Base-by-base conservation (phyloP, 2,888 invertebrate species). In the Tinea trinotella region DNA sequence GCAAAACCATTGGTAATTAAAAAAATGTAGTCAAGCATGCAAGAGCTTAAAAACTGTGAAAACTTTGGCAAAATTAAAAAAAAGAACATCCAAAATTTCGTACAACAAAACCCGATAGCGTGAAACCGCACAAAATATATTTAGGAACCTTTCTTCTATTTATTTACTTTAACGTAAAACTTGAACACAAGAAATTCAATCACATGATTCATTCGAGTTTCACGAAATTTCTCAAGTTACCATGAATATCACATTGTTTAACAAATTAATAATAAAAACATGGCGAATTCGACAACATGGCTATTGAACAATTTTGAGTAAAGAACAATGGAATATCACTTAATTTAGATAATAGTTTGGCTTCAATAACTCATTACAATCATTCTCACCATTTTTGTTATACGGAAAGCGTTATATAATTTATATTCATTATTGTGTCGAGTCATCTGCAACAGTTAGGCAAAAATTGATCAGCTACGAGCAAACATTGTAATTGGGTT, bases 211-310 rank as follows among this genome's bases (percentile, higher is more conserved):
- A 82, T 71, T 67, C 62, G 59, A 67, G 73, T 75, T 76, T 80
- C 83, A 79, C 80, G 81, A 81, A 74, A 70, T 13, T 68, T 74
- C 73, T 83, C 82, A 66, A 65, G 71, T 82, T 76, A 72, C 83
- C 66, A 66, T 71, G 70, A 71, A 73, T n/a, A n/a, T 73, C 75
- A 72, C 70, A 78, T 75, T 80, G 79, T 77, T 74, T 79, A 77
- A 82, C 79, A 70, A 66, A 64, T 65, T 61, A 68, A 4, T 22
- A 67, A n/a, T 63, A 64, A 65, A n/a, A 65, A 67, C 64, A 64
- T 64, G 67, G 71, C 46, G 46, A 46, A 17, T 15, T 40, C 15
- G 46, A 19, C 6, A n/a, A 12, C 7, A 4, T 12, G 46, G 46
- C 7, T 6, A 4, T 19, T 19, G 9, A 17, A 17, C 10, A 18